Percentiles rank a stretch among this genome's conserved stretches.
phyloP scores from a whole-genome alignment of 2,113 vertebrate species.

The Rhinichthys klamathensis region DNA sequence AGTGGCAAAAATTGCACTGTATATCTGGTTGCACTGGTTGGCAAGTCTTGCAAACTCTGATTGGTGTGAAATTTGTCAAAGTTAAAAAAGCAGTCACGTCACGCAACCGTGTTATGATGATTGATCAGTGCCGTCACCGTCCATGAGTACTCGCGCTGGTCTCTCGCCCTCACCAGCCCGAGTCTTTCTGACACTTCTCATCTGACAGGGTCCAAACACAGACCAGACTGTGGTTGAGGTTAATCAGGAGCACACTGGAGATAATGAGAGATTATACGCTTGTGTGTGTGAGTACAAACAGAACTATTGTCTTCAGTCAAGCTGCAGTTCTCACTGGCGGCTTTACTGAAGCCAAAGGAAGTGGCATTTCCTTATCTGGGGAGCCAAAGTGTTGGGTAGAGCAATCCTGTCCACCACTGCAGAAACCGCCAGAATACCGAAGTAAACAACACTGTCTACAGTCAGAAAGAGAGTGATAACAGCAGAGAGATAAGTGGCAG shows the following conservation, averaged over 20 bases:
- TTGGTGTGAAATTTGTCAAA: neutral
- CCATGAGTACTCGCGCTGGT: neutral
- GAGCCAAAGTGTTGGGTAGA: slow-evolving; percentile 43
- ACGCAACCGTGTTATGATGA: neutral
- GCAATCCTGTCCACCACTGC: neutral
- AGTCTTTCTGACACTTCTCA: neutral
- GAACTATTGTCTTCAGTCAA: slow-evolving; percentile 44
- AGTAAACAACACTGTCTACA: neutral
- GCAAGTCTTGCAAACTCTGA: neutral
- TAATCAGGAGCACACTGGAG: slow-evolving; percentile 10
- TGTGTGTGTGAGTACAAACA: slow-evolving; percentile 20
- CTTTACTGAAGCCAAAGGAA: slow-evolving; percentile 61
- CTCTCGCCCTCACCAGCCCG: neutral
- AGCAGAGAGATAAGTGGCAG: neutral
- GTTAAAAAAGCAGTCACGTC: neutral
- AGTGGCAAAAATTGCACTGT: neutral
- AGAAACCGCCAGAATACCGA: slow-evolving; percentile 3
- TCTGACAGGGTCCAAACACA: slow-evolving; percentile 51
- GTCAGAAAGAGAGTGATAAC: neutral
- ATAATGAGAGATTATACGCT: slow-evolving; percentile 17
- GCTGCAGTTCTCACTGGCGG: slow-evolving; percentile 40
- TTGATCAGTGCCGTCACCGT: neutral
- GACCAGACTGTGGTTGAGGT: slow-evolving; percentile 1
- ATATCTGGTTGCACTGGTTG: neutral
- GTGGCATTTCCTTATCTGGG: slow-evolving; percentile 55